phyloP scores from a whole-genome alignment of 2,113 vertebrate species.

The Myrmecophaga tridactyla region DNA sequence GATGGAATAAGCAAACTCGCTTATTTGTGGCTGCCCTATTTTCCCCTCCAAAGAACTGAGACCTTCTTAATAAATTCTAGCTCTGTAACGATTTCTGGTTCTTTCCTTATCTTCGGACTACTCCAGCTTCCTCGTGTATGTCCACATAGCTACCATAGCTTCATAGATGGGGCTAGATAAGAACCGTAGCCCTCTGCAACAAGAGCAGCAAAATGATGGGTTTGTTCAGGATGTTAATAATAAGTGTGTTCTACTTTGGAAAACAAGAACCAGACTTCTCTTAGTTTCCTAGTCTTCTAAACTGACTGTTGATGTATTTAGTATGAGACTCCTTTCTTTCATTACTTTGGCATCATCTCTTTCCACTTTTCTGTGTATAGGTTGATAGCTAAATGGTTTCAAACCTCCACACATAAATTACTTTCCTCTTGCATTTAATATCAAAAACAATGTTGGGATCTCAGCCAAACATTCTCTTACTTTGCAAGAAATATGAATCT shows the following conservation, averaged over 20 bases:
- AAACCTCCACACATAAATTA: conserved; percentile 42
- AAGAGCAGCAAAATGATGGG: background rate
- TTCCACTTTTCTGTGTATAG: background rate
- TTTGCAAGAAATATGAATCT: conserved; percentile 46
- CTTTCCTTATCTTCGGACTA: background rate
- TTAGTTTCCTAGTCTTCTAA: background rate
- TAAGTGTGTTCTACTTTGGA: background rate
- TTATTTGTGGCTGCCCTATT: background rate
- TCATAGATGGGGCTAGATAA: background rate
- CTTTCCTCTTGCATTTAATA: conserved; percentile 28
- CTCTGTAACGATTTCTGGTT: background rate
- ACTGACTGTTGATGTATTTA: background rate
- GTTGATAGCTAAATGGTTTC: conserved; percentile 16
- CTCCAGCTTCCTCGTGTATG: background rate
- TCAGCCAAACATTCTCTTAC: conserved; percentile 44
- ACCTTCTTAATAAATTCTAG: background rate
- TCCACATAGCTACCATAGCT: background rate
- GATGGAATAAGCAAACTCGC: background rate
- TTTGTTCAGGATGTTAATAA: background rate
- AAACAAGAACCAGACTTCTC: background rate
- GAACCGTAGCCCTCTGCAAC: background rate
- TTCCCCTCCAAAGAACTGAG: background rate
- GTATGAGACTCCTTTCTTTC: background rate
- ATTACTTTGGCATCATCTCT: background rate
- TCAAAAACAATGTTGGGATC: background rate